phyloP scores from a whole-genome alignment of 2,888 invertebrate genomes.

The Caenorhabditis sp. region DNA sequence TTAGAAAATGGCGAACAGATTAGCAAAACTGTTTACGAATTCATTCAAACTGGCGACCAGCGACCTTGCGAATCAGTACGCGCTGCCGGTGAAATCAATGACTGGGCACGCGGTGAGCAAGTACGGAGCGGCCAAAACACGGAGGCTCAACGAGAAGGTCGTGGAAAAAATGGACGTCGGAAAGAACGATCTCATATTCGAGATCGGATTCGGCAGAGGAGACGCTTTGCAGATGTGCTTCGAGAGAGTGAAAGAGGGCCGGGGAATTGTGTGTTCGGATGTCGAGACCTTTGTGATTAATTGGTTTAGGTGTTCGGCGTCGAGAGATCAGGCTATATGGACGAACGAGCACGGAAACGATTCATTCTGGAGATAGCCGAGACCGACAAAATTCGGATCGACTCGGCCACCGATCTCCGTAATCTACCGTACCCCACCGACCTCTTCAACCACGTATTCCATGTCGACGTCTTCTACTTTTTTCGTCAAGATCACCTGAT shows the following conservation, averaged over 20 bases:
- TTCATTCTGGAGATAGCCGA: conserved; percentile 71
- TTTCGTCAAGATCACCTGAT: conserved; percentile 63
- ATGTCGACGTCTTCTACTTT: conserved; percentile 77
- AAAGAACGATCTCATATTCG: conserved; percentile 69
- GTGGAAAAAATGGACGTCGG: conserved; percentile 57
- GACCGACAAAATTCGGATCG: conserved; percentile 64
- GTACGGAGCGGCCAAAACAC: conserved; percentile 44
- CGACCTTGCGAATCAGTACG: conserved; percentile 64
- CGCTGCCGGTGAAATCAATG: conserved; percentile 58
- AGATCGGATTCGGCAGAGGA: conserved; percentile 77
- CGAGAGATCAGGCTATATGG: conserved; percentile 75
- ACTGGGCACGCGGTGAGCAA: conserved; percentile 60
- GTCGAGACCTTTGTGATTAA: too few species aligned
- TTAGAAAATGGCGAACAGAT: conserved; percentile 1
- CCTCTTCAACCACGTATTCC: conserved; percentile 73
- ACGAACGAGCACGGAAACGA: conserved; percentile 58
- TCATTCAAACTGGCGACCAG: conserved; percentile 58
- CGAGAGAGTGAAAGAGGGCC: conserved; percentile 55
- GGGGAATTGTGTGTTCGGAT: conserved; percentile 61
- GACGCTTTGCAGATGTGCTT: conserved; percentile 65
- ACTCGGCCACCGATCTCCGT: conserved; percentile 62
- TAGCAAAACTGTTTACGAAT: conserved; percentile 37
- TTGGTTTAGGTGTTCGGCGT: conserved; percentile 71
- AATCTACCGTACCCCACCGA: conserved; percentile 75
- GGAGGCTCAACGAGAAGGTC: conserved; percentile 57